phyloP scores from a whole-genome alignment of 2,797 vertebrate genomes.

The Tangara arthus region DNA sequence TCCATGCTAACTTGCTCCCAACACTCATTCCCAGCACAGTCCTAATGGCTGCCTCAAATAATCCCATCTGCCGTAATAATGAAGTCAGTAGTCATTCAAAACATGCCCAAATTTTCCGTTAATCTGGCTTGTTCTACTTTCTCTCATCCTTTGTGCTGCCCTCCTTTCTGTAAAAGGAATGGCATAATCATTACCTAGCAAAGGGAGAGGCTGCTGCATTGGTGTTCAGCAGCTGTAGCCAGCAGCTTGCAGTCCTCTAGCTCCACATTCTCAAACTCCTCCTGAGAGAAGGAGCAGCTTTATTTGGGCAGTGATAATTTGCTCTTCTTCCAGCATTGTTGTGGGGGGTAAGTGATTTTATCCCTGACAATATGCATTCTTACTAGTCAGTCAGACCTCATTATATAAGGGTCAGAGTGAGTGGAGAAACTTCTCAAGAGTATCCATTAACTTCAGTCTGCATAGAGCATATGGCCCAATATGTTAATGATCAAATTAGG shows the following conservation, averaged over 20 bases:
- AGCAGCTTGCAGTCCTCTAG: not conserved
- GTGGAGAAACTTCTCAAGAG: not conserved
- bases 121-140: constrained; percentile 18
- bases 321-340: not conserved
- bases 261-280: not conserved
- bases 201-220: not conserved
- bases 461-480: not conserved
- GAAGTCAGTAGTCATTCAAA: constrained; percentile 33
- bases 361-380: not conserved
- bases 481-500: not conserved
- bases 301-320: not conserved
- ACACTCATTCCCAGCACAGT: not conserved
- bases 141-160: constrained; percentile 16
- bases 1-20: not conserved
- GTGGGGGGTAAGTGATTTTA: not conserved
- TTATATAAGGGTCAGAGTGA: not conserved
- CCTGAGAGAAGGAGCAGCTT: not conserved
- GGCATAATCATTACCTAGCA: constrained; percentile 25
- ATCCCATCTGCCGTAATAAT: constrained; percentile 15
- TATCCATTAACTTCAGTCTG: not conserved
- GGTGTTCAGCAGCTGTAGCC: not conserved
- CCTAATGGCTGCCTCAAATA: constrained; percentile 3
- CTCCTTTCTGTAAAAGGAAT: constrained; percentile 13
- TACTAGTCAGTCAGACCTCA: not conserved
- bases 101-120: constrained; percentile 1